Conservation (phyloP, 2,888 invertebrate genomes). For the Cephonodes hylas region DNA sequence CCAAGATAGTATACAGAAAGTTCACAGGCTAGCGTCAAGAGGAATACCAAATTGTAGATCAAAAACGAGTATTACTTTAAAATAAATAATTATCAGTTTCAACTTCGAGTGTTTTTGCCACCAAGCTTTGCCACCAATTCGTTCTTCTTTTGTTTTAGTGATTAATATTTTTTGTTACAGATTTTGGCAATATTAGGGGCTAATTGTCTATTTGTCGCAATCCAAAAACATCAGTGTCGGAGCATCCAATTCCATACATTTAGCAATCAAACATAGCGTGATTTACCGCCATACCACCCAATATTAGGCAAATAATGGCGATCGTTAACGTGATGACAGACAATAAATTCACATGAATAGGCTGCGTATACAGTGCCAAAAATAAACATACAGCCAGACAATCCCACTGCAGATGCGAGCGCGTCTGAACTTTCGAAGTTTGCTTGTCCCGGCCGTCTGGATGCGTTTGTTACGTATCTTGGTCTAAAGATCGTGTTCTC, state of each 20-base stretch:
- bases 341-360: not conserved
- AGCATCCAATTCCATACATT: not conserved
- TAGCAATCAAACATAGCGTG: not conserved
- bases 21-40: no score
- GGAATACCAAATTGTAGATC: no score
- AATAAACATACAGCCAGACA: not conserved
- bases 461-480: not conserved
- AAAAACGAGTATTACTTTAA: no score
- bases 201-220: no score
- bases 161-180: no score
- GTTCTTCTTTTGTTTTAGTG: no score
- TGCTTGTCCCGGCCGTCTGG: not conserved
- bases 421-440: not conserved
- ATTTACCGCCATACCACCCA: not conserved
- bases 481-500: not conserved
- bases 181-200: no score
- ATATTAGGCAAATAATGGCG: conserved; percentile 3
- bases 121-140: no score
- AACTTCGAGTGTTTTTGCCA: no score
- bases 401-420: not conserved
- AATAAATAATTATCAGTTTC: no score
- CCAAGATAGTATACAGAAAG: no score
- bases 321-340: conserved; percentile 4
- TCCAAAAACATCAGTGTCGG: not conserved
- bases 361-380: not conserved